Conservation (phyloP, 2,113 vertebrate genomes). For the Meleagris gallopavo region DNA sequence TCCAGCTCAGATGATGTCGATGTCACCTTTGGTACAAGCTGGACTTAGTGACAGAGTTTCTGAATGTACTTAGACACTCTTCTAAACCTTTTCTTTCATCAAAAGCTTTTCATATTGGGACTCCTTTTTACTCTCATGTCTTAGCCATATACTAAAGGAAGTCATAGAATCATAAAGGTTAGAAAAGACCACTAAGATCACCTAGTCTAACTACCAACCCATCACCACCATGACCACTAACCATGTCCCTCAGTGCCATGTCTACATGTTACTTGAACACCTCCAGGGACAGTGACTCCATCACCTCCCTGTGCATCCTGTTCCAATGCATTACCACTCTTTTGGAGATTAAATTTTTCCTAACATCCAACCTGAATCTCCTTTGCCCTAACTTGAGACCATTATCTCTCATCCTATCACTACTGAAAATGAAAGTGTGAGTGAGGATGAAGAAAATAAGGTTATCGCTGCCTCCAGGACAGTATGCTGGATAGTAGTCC, state of each 20-base stretch:
- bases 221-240: neutral
- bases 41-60: neutral
- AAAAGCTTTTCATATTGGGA: neutral
- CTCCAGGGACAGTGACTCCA: neutral
- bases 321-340: neutral
- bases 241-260: too few relatives aligned
- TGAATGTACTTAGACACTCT: neutral
- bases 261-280: neutral
- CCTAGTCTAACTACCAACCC: neutral
- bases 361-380: neutral
- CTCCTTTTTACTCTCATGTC: neutral
- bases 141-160: neutral
- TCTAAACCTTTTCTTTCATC: neutral
- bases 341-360: neutral
- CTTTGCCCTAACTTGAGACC: neutral
- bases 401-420: neutral
- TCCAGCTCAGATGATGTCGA: neutral
- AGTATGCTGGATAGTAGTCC: neutral
- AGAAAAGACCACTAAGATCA: neutral
- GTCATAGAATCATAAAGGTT: neutral
- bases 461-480: neutral
- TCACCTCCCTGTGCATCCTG: too few relatives aligned
- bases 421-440: neutral
- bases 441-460: neutral
- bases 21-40: neutral